A percentile compares a stretch with the other conserved stretches of the same genome.
phyloP scores from a whole-genome alignment of 2,888 invertebrate species.

The Brachyopa scutellaris region DNA sequence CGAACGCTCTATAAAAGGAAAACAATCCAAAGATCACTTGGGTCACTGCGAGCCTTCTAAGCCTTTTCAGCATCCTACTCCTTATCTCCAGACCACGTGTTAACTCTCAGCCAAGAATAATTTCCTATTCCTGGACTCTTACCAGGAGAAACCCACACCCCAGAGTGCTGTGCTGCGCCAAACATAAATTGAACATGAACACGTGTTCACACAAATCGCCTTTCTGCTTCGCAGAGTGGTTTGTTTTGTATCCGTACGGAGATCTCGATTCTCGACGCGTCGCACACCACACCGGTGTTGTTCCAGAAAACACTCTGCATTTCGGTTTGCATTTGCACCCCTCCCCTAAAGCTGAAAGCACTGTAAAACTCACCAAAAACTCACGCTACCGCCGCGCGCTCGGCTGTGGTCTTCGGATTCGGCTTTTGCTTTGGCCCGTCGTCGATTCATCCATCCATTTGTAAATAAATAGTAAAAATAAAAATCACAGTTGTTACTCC shows the following conservation, averaged over 20 bases:
- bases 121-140: neutral
- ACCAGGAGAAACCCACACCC: constrained; percentile 48
- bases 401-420: constrained; percentile 60
- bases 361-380: constrained; percentile 11
- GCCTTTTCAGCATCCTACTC: neutral
- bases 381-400: constrained; percentile 5
- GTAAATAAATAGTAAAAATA: constrained; percentile 35
- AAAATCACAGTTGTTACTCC: constrained; percentile 47
- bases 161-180: neutral
- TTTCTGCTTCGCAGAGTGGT: constrained; percentile 30
- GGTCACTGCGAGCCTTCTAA: neutral
- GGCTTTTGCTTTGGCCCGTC: too few species aligned
- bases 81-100: constrained; percentile 5
- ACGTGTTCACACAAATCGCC: constrained; percentile 62
- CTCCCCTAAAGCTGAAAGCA: neutral
- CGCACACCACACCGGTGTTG: constrained; percentile 46
- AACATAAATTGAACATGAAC: constrained; percentile 45
- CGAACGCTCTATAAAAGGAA: constrained; percentile 18
- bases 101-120: constrained; percentile 8
- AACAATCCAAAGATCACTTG: constrained; percentile 2
- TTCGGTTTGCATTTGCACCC: neutral
- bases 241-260: constrained; percentile 37
- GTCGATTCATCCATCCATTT: constrained; percentile 54
- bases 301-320: constrained; percentile 46
- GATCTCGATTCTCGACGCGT: constrained; percentile 38